Base-by-base conservation (phyloP, 2,113 vertebrate genomes). In the Hemiprocne comata region DNA sequence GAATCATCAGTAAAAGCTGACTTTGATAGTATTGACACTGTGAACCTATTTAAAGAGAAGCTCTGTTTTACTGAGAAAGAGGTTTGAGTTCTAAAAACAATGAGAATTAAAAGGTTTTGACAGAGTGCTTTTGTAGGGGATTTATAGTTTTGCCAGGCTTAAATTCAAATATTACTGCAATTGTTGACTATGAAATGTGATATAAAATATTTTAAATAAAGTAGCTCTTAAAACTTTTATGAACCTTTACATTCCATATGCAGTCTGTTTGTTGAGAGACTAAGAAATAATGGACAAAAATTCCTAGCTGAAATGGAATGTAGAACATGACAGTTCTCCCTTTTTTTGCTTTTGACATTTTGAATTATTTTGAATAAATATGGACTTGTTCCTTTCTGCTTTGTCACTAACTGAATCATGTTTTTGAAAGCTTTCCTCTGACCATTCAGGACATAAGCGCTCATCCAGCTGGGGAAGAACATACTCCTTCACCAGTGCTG, bases 391-490 rank as follows among this genome's bases (percentile, higher is more conserved):
- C 10, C 48, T 76, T 44, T 51, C 21, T 40, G 29, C 51, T 6
- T 17, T 80, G 19, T 77, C 1, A 2, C 79, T 97, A 69, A 97
- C 33, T 19, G 31, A 23, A 28, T 40, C 9, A 31, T 97, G 51
- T 96, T 95, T 96, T 94, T 79, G 54, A 46, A 95, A 98, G 98
- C 93, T 92, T 29, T 77, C 93, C 5, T 89, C 98, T 29, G 98
- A 98, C 91, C 97, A 92, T 84, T 98, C 97, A 0, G 98, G 99
- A 13, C 99, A 99, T 95, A 99, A 97, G 64, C 98, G 99, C 33
- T 98, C 99, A 8, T 99, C 99, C 77, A 99, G 99, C 82, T 99
- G 99, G 99, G 99, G 99, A 46, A 98, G 99, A 76, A 99, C 99
- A 0, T 99, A 99, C 91, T 99, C 99, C 17, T 99, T 99, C 95